phyloP scores from a whole-genome alignment of 2,113 vertebrate species.

The Dromaius novaehollandiae region DNA sequence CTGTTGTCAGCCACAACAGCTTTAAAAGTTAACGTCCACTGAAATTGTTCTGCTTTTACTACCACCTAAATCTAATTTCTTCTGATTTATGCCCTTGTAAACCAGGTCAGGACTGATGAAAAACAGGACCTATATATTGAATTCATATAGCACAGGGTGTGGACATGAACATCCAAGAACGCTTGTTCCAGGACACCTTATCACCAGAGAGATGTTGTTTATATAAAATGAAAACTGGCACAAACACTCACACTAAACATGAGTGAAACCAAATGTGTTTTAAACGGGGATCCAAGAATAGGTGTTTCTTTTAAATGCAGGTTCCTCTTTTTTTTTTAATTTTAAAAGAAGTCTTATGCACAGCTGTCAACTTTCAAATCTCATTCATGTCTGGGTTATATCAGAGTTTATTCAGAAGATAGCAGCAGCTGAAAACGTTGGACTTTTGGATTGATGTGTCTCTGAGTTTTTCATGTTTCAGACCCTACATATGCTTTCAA shows the following conservation, averaged over 20 bases:
- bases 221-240: background rate
- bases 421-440: background rate
- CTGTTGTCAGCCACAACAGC: background rate
- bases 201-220: background rate
- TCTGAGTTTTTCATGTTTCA: background rate
- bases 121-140: background rate
- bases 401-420: background rate
- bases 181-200: background rate
- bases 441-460: background rate
- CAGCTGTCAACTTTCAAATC: background rate
- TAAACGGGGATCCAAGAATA: background rate
- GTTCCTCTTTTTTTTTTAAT: background rate
- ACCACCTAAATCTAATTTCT: background rate
- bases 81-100: conserved; percentile 25
- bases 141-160: background rate
- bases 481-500: background rate
- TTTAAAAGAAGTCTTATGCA: background rate
- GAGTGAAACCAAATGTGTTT: background rate
- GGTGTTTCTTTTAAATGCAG: background rate
- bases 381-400: background rate
- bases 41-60: conserved; percentile 33
- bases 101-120: background rate
- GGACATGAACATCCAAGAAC: background rate
- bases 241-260: background rate
- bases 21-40: conserved; percentile 34